phyloP scores from a whole-genome alignment of 2,888 invertebrate genomes.

The Euplexia lucipara region DNA sequence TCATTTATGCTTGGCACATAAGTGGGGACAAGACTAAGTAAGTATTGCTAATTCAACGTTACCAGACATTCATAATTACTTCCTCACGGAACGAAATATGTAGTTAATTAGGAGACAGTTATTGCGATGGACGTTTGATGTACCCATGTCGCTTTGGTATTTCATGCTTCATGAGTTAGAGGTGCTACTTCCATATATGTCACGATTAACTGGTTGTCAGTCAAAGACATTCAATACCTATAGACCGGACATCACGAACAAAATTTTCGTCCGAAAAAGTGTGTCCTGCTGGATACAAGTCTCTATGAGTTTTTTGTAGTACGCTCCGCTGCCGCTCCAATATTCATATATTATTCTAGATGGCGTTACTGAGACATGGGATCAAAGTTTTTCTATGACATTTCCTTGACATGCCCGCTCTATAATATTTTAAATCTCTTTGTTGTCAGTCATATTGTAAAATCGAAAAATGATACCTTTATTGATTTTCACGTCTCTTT shows the following conservation, averaged over 20 bases:
- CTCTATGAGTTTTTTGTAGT: too few relatives aligned
- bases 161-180: conserved; percentile 39
- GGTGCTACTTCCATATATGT: conserved; percentile 32
- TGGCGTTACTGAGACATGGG: too few relatives aligned
- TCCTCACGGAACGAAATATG: conserved; percentile 41
- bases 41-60: conserved; percentile 23
- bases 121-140: conserved; percentile 35
- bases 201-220: conserved; percentile 33
- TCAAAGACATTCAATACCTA: too few relatives aligned
- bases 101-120: conserved; percentile 46
- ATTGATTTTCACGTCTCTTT: neutral
- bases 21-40: neutral
- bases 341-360: too few relatives aligned
- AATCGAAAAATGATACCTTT: neutral
- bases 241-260: too few relatives aligned
- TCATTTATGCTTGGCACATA: too few relatives aligned
- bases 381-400: too few relatives aligned
- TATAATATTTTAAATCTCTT: too few relatives aligned
- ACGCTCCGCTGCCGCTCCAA: too few relatives aligned
- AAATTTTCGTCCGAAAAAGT: too few relatives aligned
- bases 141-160: conserved; percentile 40
- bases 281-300: too few relatives aligned
- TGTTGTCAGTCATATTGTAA: conserved; percentile 12
- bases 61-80: conserved; percentile 32
- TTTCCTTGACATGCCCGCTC: too few relatives aligned